Percentiles rank a stretch among this genome's conserved stretches.
Conservation (phyloP, 2,888 invertebrate genomes). For the Peribatodes rhomboidaria region DNA sequence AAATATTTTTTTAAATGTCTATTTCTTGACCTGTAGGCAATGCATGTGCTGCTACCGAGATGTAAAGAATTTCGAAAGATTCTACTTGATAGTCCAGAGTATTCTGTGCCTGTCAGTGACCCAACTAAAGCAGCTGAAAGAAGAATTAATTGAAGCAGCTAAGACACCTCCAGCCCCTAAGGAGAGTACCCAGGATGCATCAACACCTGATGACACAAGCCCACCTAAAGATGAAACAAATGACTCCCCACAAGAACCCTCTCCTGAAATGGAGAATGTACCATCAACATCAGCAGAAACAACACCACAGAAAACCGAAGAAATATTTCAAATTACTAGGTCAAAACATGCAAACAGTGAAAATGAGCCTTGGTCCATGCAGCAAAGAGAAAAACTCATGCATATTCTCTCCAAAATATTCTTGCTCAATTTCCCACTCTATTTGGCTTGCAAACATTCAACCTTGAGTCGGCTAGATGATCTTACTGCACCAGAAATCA, state of each 20-base stretch:
- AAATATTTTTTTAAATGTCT: conserved; percentile 33
- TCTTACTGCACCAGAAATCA: conserved; percentile 94
- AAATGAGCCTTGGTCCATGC: conserved; percentile 89
- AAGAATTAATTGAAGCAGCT: conserved; percentile 81
- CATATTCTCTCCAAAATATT: conserved; percentile 95
- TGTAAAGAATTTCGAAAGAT: conserved; percentile 96
- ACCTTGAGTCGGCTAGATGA: conserved; percentile 93
- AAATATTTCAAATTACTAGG: conserved; percentile 45
- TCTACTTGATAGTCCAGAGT: conserved; percentile 95
- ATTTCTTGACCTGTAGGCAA: conserved; percentile 88
- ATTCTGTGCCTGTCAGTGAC: conserved; percentile 94
- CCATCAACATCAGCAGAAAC: conserved; percentile 61
- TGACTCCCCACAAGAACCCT: conserved; percentile 55
- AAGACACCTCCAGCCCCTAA: conserved; percentile 59
- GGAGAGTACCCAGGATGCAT: conserved; percentile 67
- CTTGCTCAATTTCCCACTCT: conserved; percentile 95
- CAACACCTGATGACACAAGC: conserved; percentile 55
- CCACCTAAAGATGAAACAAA: conserved; percentile 56
- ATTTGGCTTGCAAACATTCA: conserved; percentile 95
- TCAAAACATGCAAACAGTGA: conserved; percentile 39
- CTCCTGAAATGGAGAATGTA: conserved; percentile 56
- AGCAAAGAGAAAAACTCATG: conserved; percentile 95
- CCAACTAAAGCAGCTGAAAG: conserved; percentile 91
- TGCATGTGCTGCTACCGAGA: conserved; percentile 98
- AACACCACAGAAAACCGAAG: conserved; percentile 51